Conservation (phyloP, 2,113 vertebrate species). For the Sardina pilchardus region DNA sequence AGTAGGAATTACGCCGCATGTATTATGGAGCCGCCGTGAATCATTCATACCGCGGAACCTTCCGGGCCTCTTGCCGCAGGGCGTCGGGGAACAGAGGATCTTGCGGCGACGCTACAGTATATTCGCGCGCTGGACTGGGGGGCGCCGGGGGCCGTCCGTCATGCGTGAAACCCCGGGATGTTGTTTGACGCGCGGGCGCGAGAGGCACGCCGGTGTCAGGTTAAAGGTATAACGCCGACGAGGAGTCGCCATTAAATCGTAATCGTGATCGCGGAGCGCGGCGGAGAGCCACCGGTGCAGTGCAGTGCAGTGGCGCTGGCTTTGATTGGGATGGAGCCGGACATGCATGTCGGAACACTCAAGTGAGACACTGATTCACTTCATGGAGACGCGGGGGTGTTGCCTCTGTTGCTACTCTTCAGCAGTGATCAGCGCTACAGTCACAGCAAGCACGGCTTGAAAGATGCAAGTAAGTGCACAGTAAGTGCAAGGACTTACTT, state of each 20-base stretch:
- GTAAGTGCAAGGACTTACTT: not conserved
- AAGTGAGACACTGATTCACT: not conserved
- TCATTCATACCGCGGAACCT: not conserved
- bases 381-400: not conserved
- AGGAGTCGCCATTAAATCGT: not conserved
- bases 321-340: not conserved
- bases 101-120: not conserved
- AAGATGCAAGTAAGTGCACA: too few relatives aligned
- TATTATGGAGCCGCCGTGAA: not conserved
- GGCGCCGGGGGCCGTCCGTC: not conserved
- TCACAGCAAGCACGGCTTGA: not conserved
- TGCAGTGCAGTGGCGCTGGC: too few relatives aligned
- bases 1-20: not conserved
- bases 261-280: not conserved
- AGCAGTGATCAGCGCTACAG: not conserved
- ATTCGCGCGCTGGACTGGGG: not conserved
- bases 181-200: too few relatives aligned
- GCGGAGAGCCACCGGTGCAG: too few relatives aligned
- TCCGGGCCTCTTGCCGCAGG: not conserved
- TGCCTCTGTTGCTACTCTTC: not conserved
- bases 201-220: not conserved
- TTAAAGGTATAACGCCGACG: not conserved
- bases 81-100: not conserved
- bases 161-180: not conserved
- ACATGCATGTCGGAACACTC: not conserved